Evolutionary conservation across 2,888 invertebrate genomes (phyloP).

Genomic region (Anorthoa munda): DNA sequence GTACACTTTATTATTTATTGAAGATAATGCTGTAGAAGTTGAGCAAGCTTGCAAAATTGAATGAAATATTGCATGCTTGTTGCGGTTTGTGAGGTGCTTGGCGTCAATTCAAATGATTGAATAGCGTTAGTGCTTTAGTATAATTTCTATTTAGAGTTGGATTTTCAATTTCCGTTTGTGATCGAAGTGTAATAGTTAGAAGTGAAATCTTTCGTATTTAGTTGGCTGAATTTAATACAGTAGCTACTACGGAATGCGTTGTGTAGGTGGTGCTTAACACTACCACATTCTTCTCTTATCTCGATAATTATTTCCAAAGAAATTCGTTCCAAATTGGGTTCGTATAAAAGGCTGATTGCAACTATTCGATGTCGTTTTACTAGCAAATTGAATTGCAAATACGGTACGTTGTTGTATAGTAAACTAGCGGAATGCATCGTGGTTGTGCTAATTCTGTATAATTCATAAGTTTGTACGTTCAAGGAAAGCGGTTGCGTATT

Average conservation of each 20-base stretch:
- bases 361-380: conserved; percentile 33
- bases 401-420: conserved; percentile 41
- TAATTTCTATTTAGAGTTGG: conserved; percentile 34
- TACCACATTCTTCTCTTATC: conserved; percentile 47
- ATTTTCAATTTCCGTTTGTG: conserved; percentile 9
- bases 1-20: conserved; percentile 56
- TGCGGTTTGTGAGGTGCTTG: conserved; percentile 30
- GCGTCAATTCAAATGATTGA: conserved; percentile 37
- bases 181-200: conserved; percentile 1
- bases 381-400: conserved; percentile 51
- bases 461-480: conserved; percentile 63
- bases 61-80: conserved; percentile 44
- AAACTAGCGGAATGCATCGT: conserved; percentile 58
- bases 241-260: conserved; percentile 5
- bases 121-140: conserved; percentile 24
- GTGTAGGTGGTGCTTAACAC: conserved; percentile 7
- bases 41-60: conserved; percentile 58
- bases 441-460: conserved; percentile 55
- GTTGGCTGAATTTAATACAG: conserved; percentile 4
- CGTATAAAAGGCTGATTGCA: conserved; percentile 29
- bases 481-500: conserved; percentile 74
- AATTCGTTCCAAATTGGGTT: conserved; percentile 40
- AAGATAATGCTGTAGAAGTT: conserved; percentile 53
- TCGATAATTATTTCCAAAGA: conserved; percentile 14
- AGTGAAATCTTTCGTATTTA: not conserved